Base-by-base conservation (phyloP, 2,888 invertebrate species). In the Rhamnusium bicolor region DNA sequence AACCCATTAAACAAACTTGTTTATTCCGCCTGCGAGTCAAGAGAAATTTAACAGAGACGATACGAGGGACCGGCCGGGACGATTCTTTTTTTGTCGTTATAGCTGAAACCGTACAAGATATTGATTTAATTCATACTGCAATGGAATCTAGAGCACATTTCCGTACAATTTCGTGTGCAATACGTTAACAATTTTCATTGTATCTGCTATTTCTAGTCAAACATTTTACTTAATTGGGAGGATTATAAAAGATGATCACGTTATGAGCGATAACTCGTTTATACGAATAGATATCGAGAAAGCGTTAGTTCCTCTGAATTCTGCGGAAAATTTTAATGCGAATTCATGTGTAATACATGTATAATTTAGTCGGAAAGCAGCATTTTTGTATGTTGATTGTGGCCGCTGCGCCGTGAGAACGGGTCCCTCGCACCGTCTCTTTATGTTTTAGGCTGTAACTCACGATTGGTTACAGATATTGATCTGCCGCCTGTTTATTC, bases 381-480 rank as follows among this genome's bases (percentile, higher is more conserved):
- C 68, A 80, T 80, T 78, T 78, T 79, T 81, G 78, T 81, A 75
- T 78, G 80, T 76, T 73, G 80, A 79, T 78, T 80, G 81, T 77
- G 77, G 81, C 73, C 78, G 79, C 79, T 54, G 69, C 69, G 62
- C 69, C 62, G 62, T 63, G 56, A 62, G 60, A 69, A 62, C 69
- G 61, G 60, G 61, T 32, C 60, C 60, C 60, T 54, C 61, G 69
- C 60, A 61, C 69, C 80, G 80, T 82, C 83, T 83, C 86, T 85
- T 85, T 83, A 84, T 84, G 84, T 85, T 85, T 84, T 84, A 83
- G 84, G 83, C 83, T 79, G 84, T 85, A 86, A 85, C 84, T 86
- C 83, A 85, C 84, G 84, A 86, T 86, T 85, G 85, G 86, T 85
- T 85, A 85, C 84, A 84, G 85, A 85, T 86, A 86, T 86, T 83